Conservation (phyloP, 1,140 invertebrate genomes). For the Teleopsis dalmanni region DNA sequence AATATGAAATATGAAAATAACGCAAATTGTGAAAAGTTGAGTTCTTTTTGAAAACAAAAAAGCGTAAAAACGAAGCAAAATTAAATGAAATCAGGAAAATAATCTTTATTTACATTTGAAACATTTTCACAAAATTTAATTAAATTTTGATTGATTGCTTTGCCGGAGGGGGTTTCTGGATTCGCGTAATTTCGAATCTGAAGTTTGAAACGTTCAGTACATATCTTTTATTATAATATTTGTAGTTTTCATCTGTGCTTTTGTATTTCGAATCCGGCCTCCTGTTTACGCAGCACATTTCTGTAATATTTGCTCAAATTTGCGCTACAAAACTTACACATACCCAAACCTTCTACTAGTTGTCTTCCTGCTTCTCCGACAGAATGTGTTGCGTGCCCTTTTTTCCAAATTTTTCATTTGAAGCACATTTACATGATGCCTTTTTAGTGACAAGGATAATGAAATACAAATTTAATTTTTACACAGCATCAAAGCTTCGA, state of each 20-base stretch:
- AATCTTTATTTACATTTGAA: background rate
- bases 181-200: too few species aligned
- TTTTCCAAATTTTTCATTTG: background rate
- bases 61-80: background rate
- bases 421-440: background rate
- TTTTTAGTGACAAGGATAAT: conserved; percentile 1
- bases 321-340: background rate
- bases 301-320: conserved; percentile 3
- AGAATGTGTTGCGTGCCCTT: too few species aligned
- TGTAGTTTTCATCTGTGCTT: background rate
- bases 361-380: background rate
- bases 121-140: conserved; percentile 3
- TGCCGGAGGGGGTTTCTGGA: background rate
- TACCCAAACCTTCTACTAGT: background rate
- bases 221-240: too few species aligned
- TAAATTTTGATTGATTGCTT: conserved; percentile 12
- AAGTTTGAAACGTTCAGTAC: too few species aligned
- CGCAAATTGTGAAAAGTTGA: too few species aligned
- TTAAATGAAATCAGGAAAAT: background rate
- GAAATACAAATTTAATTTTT: conserved; percentile 10
- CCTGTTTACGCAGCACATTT: background rate
- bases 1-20: too few species aligned
- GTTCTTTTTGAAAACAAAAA: background rate
- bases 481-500: background rate
- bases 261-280: background rate